A percentile compares a stretch with the other conserved stretches of the same genome.
These are phyloP conservation scores for Acropternis orthonyx DNA, from an alignment of 2,797 vertebrate genomes.

Conservation along the genomic window DNA sequence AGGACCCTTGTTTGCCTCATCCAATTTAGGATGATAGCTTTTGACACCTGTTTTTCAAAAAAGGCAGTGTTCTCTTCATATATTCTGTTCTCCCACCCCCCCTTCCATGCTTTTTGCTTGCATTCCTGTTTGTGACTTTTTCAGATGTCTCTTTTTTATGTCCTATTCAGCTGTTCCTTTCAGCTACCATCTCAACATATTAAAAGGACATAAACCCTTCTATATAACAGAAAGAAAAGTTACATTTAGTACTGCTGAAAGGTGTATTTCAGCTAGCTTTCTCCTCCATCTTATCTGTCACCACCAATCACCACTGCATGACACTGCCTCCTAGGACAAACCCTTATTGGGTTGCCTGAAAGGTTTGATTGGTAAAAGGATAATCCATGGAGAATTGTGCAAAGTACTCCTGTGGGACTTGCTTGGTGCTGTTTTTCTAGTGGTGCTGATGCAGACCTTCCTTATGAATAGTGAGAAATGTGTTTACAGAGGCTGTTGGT, in stretches of 20 bases:
- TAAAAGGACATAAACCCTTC: neutral
- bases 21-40: neutral
- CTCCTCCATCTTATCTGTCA: neutral
- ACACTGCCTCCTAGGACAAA: neutral
- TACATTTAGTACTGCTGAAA: neutral
- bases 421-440: neutral
- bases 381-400: neutral
- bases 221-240: neutral
- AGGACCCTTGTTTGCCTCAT: neutral
- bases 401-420: neutral
- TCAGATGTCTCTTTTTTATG: neutral
- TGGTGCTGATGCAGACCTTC: neutral
- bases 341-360: neutral
- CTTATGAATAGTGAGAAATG: neutral
- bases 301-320: neutral
- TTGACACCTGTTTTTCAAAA: neutral
- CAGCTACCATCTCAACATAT: neutral
- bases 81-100: neutral
- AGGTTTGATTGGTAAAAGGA: neutral
- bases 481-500: neutral
- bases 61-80: neutral
- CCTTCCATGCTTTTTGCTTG: neutral
- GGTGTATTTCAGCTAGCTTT: neutral
- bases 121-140: neutral
- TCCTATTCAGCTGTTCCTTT: neutral